These are phyloP conservation scores for Turnix velox DNA, from an alignment of 2,113 vertebrate genomes.

Conservation along the genomic window DNA sequence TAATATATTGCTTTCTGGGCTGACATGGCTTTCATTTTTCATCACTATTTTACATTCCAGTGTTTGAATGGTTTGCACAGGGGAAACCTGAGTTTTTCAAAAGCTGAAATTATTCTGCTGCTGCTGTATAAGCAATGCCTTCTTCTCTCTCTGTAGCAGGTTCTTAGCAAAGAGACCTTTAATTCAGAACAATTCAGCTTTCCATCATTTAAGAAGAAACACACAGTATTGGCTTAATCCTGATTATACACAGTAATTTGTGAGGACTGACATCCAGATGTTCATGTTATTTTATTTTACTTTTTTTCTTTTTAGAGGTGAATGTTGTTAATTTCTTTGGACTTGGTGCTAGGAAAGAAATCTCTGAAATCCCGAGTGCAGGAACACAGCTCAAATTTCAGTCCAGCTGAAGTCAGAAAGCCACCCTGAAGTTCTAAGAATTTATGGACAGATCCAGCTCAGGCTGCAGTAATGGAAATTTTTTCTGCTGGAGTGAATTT, in stretches of 20 bases:
- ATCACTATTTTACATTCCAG: conserved; percentile 55
- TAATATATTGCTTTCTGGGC: conserved; percentile 41
- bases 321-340: conserved; percentile 7
- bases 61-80: neutral
- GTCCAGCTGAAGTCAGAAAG: neutral
- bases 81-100: conserved; percentile 13
- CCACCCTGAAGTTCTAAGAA: neutral
- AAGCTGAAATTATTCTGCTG: neutral
- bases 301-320: neutral
- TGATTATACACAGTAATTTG: conserved; percentile 24
- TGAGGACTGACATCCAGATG: conserved; percentile 43
- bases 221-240: conserved; percentile 42
- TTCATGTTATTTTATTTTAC: neutral
- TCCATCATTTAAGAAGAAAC: conserved; percentile 39
- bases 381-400: neutral
- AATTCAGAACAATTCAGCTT: conserved; percentile 47
- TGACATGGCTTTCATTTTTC: conserved; percentile 62
- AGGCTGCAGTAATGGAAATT: conserved; percentile 7
- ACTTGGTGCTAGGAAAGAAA: neutral
- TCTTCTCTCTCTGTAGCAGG: neutral
- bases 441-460: neutral
- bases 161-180: neutral
- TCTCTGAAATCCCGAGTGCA: neutral
- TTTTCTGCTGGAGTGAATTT: conserved; percentile 15
- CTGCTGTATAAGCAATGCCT: neutral